phyloP scores from a whole-genome alignment of 2,797 vertebrate genomes.

The Microcaecilia unicolor region DNA sequence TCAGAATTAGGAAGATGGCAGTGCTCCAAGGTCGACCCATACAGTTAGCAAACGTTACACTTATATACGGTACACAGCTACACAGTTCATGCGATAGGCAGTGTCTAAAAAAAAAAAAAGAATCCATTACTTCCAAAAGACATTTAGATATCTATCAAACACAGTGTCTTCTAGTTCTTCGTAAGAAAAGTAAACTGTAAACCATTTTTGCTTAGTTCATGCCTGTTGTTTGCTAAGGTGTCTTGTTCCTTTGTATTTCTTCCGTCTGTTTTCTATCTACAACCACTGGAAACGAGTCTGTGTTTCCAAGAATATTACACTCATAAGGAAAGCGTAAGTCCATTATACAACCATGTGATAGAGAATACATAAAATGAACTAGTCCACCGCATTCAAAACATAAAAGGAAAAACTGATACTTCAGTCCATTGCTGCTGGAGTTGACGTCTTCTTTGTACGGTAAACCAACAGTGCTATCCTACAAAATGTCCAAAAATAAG shows the following conservation, averaged over 20 bases:
- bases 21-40: constrained; percentile 41
- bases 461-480: constrained; percentile 60
- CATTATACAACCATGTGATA: constrained; percentile 65
- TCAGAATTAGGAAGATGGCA: constrained; percentile 43
- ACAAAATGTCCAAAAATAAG: constrained; percentile 79
- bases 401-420: constrained; percentile 52
- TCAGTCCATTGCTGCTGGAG: constrained; percentile 63
- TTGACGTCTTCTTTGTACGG: constrained; percentile 53
- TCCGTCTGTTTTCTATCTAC: constrained; percentile 30
- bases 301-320: constrained; percentile 72
- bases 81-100: constrained; percentile 86
- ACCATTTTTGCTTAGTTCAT: constrained; percentile 72
- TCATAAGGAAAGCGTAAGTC: constrained; percentile 60
- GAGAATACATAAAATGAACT: constrained; percentile 54
- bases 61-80: constrained; percentile 84
- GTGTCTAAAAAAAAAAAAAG: constrained; percentile 77
- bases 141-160: constrained; percentile 77
- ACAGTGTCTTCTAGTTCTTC: constrained; percentile 69
- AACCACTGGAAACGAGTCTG: constrained; percentile 48
- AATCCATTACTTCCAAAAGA: constrained; percentile 69
- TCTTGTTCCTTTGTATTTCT: constrained; percentile 27
- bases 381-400: too few relatives aligned
- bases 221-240: constrained; percentile 51
- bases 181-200: constrained; percentile 74
- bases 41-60: constrained; percentile 79